phyloP scores from a whole-genome alignment of 92 coral and sea anemone genomes.

The Phenganax marumi region DNA sequence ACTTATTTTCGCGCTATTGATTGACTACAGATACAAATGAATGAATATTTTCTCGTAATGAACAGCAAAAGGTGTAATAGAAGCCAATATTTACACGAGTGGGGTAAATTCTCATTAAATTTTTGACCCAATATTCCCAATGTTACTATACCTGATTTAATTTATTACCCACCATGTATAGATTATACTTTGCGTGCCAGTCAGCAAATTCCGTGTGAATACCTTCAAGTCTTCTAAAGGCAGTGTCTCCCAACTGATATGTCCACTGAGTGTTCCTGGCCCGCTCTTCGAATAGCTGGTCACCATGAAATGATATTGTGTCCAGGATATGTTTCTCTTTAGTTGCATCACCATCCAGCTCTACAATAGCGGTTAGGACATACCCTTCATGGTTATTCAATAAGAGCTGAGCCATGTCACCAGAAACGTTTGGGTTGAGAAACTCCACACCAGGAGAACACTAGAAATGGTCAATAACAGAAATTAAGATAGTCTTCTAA shows the following conservation, averaged over 20 bases:
- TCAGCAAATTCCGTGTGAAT: constrained; percentile 37
- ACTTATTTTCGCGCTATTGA: no score
- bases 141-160: not conserved
- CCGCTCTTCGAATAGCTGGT: constrained; percentile 48
- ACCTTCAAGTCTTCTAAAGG: not conserved
- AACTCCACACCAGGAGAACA: constrained; percentile 40
- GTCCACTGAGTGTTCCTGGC: constrained; percentile 24
- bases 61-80: not conserved
- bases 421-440: constrained; percentile 48
- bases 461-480: constrained; percentile 6
- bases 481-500: not conserved
- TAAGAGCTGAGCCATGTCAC: constrained; percentile 55
- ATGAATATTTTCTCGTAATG: no score
- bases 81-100: no score
- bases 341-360: no score
- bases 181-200: constrained; percentile 28
- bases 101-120: no score
- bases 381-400: constrained; percentile 39
- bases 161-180: constrained; percentile 13
- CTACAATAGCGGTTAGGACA: not conserved
- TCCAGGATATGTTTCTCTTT: not conserved
- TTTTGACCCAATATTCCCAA: no score
- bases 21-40: no score
- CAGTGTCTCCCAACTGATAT: constrained; percentile 8
- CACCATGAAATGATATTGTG: constrained; percentile 51